phyloP scores from a whole-genome alignment of 2,797 vertebrate species.

The Bovichtus variegatus region DNA sequence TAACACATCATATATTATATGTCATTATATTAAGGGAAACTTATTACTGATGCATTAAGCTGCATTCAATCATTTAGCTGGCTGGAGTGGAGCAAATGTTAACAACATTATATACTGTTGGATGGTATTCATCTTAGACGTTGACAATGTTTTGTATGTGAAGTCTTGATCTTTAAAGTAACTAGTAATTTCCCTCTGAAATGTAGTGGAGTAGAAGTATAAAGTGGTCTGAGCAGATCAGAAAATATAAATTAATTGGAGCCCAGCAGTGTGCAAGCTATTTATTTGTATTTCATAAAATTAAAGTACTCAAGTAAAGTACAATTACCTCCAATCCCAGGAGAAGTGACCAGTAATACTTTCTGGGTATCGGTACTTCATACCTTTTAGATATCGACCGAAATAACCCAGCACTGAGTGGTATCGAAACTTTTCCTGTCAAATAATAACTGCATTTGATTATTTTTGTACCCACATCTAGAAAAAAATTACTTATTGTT shows the following conservation, averaged over 20 bases:
- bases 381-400: no score
- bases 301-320: neutral
- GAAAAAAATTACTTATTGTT: no score
- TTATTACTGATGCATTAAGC: neutral
- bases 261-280: no score
- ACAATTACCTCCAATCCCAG: neutral
- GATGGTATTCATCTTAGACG: neutral
- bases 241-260: no score
- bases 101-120: neutral
- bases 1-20: neutral
- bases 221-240: no score
- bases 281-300: no score
- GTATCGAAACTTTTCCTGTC: no score
- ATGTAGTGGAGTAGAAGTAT: neutral
- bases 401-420: no score
- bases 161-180: neutral
- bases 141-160: neutral
- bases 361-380: no score
- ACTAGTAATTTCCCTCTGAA: slow-evolving; percentile 1
- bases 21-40: neutral
- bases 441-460: no score
- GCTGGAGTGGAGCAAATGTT: neutral
- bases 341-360: no score
- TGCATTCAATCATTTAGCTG: neutral
- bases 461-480: no score